Percentiles rank a stretch among this genome's conserved stretches.
phyloP scores from a whole-genome alignment of 2,888 invertebrate species.

The Hipparchia semele region DNA sequence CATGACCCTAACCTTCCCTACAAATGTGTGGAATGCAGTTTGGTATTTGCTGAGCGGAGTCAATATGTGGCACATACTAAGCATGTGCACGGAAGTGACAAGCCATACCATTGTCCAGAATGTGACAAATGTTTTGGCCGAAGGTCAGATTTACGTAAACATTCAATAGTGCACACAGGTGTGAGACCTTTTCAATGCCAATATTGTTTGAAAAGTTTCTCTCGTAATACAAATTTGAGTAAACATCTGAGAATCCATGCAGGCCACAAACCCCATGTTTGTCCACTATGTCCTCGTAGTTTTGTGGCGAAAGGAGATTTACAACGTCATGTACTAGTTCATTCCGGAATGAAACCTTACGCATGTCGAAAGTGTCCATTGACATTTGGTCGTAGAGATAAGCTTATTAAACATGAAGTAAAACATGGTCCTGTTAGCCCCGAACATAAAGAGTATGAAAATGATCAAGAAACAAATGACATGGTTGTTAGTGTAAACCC shows the following conservation, averaged over 20 bases:
- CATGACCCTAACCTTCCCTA: conserved; percentile 86
- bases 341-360: conserved; percentile 86
- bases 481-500: conserved; percentile 85
- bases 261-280: conserved; percentile 88
- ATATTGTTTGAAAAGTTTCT: conserved; percentile 89
- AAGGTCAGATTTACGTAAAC: conserved; percentile 87
- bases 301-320: conserved; percentile 88
- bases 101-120: conserved; percentile 87
- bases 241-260: conserved; percentile 89
- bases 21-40: conserved; percentile 83
- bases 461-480: conserved; percentile 71
- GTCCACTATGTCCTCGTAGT: conserved; percentile 87
- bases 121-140: conserved; percentile 88
- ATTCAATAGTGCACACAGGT: conserved; percentile 90
- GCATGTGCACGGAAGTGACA: conserved; percentile 86
- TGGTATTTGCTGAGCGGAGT: conserved; percentile 84
- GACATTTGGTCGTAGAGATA: conserved; percentile 87
- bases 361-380: conserved; percentile 86
- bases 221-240: conserved; percentile 89
- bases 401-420: conserved; percentile 86
- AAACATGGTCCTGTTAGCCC: conserved; percentile 78
- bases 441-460: conserved; percentile 58
- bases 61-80: conserved; percentile 86
- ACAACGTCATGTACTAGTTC: conserved; percentile 86
- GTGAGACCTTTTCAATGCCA: conserved; percentile 88